A percentile compares a stretch with the other conserved stretches of the same genome.
Evolutionary conservation across 2,113 vertebrate species (phyloP).

Genomic region (Phylloscopus whistleri): DNA sequence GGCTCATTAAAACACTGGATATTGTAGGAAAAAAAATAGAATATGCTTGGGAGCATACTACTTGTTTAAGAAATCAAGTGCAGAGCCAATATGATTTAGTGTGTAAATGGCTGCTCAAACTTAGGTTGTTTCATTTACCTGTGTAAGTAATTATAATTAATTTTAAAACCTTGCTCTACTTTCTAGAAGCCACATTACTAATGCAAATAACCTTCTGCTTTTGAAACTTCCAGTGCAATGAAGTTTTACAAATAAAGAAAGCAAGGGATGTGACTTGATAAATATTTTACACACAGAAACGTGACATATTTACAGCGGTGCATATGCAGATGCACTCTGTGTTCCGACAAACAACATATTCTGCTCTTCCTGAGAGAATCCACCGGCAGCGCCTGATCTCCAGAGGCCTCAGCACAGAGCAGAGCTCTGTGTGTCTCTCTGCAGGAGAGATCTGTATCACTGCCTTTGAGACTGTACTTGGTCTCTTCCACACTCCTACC

Average conservation of each 20-base stretch:
- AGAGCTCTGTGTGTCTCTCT: rapidly evolving
- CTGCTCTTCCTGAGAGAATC: not conserved
- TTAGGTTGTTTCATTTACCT: conserved; percentile 46
- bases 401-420: not conserved
- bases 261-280: not conserved
- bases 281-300: conserved; percentile 9
- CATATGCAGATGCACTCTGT: not conserved
- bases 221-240: conserved; percentile 10
- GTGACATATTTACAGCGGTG: not conserved
- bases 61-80: conserved; percentile 17
- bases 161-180: conserved; percentile 45
- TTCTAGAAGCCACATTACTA: conserved; percentile 31
- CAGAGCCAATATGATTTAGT: not conserved
- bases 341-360: not conserved
- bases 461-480: not conserved
- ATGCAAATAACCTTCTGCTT: conserved; percentile 38
- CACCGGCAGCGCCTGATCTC: rapidly evolving
- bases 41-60: not conserved
- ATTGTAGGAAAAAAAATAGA: not conserved
- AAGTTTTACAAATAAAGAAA: not conserved
- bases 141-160: conserved; percentile 50
- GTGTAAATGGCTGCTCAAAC: conserved; percentile 23
- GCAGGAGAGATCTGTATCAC: not conserved
- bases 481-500: not conserved
- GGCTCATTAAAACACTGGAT: not conserved